Evolutionary conservation across 2,888 invertebrate species (phyloP), one percentile per base, ranked within the genome.

Genomic region (Monopis laevigella): DNA sequence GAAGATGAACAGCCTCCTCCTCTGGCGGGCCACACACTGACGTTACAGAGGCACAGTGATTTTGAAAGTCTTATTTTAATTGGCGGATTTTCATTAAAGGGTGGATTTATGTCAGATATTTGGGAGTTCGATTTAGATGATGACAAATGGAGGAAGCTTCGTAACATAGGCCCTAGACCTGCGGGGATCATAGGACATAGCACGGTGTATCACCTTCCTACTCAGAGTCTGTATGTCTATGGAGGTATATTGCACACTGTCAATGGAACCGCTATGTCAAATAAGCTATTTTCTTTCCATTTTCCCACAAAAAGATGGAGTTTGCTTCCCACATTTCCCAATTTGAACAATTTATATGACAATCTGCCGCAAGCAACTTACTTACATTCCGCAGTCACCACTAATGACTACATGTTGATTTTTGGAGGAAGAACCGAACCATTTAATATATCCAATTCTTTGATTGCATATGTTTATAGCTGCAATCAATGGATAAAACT

Each of bases 21-120:
- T 0, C 69, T 96, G n/a, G 92, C 95, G 1, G 96, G 97, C 0
- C 96, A 96, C 56, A 93, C 94, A 0, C 71, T 98, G 43, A 96
- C 95, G 0, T 82, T 92, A 38, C 86, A 92, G 39, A 85, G 88
- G 45, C 88, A 86, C 55, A 85, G 84, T 42, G 88, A 88, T 43
- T 82, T 86, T 51, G 87, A 92, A 57, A 89, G 88, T 46, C 78
- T 97, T 39, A 83, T 96, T 41, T 69, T 97, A 8, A 88, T 97
- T 45, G 97, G 97, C 4, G 96, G 96, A 1, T 90, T 93, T 47
- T 90, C 90, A 10, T 84, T 90, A 5, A 84, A 85, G 50, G 80
- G 83, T 51, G 93, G 92, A 17, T 92, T 91, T 60, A 82, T 88
- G 59, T 84, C 87, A 43, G 84, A 86, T 32, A 83, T 90, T 43